Evolutionary conservation across 2,113 vertebrate species (phyloP), one percentile per base, ranked within the genome.

Genomic region (Crotalus viridis): DNA sequence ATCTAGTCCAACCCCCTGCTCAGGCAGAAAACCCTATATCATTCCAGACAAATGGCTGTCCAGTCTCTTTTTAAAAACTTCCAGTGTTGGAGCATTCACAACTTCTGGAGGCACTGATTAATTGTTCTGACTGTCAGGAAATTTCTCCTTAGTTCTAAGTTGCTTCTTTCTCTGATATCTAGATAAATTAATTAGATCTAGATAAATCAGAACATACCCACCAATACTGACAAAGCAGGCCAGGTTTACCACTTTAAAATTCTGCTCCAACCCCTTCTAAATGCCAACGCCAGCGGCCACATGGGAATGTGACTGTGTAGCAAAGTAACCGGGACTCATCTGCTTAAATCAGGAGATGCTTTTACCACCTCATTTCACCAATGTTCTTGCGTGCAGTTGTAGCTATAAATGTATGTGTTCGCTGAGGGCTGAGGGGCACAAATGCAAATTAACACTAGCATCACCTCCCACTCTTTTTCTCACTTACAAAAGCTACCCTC

Each of bases 401-500:
- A 39, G 33, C 91, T 89, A 51, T 43, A 89, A 56, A 52, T 46
- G 64, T 28, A 22, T 24, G 28, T 33, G 26, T 89, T 92, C 74
- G 48, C 10, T 48, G 46, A 52, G 52, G 87, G 33, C 52, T 48
- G 26, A 17, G 52, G 12, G 33, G 39, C 61, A 48, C 51, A 55
- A 52, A 24, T 4, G 43, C 33, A 52, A 81, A 89, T 89, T 85
- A 92, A 57, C 87, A n/a, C 64, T 69, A 48, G 52, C 24, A 13
- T 48, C 91, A 48, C 87, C 54, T 54, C 91, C 61, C 87, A 69
- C 57, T 88, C 56, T 7, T 88, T 86, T 92, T 85, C 87, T 92
- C 91, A 89, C 87, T 85, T 92, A 88, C 61, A 57, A 57, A 91
- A 92, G 33, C 61, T 89, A 57, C 87, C n/a, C 51, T 57, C 52